Evolutionary conservation across 2,888 invertebrate species (phyloP), one percentile per base, ranked within the genome.

Genomic region (Nezara viridula): DNA sequence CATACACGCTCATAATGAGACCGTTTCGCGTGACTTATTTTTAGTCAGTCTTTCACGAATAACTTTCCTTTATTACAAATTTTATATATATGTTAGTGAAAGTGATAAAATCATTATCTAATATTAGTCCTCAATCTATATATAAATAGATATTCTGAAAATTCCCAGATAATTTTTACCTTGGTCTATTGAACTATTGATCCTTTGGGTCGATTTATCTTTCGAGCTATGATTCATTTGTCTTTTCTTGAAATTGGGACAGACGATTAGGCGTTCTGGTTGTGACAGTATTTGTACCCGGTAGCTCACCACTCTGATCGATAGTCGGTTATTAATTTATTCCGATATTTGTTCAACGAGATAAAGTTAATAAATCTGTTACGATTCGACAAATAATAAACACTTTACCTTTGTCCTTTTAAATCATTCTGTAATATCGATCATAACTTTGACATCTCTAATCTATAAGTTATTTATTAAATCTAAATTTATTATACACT

Each of bases 131-230:
- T 44, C 10, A 44, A 44, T 44, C 44, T 44, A 44, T 44, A 5
- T 10, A 44, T 44, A 27, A 60, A 60, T 60, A 0, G 4, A 9
- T 3, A 27, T 60, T 60, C 60, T 32, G 16, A 5, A 27, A 27
- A 73, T 73, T 73, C 7, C 37, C 7, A 73, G 66, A 73, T 73
- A 73, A 21, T 37, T 60, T 60, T 60, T 10, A 21, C 27, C 6
- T 1, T 37, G 66, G 19, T 37, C 66, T 73, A 73, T 73, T 73
- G 66, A 37, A 73, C 66, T 73, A 73, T 73, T 73, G 66, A 73
- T 73, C 66, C 66, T 73, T 73, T 73, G 19, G 37, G 37, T 21
- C 19, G 19, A 37, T 73, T 73, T 73, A 73, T 73, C 19, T 6
- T 37, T 37, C 32, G 6, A 60, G 37, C 16, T 32, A 7, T 32